These are phyloP conservation scores for Lophius americanus DNA, from an alignment of 2,797 vertebrate genomes.

Conservation along the genomic window DNA sequence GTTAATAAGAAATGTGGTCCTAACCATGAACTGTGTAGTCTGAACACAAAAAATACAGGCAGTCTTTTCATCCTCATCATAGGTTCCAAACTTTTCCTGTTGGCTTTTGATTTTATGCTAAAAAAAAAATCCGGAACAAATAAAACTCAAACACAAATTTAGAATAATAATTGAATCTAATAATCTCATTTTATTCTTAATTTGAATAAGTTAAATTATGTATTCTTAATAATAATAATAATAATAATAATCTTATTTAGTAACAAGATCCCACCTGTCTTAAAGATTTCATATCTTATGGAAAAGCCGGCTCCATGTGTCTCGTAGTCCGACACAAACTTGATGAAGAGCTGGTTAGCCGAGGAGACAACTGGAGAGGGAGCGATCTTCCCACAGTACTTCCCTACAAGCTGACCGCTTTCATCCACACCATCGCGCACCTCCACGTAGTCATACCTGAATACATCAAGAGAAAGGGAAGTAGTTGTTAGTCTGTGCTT, in stretches of 20 bases:
- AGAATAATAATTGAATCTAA: too few species aligned
- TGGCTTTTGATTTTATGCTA: too few species aligned
- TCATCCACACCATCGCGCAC: slow-evolving; percentile 93
- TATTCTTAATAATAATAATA: too few species aligned
- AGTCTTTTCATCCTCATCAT: too few species aligned
- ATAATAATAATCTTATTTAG: too few species aligned
- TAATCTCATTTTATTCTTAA: too few species aligned
- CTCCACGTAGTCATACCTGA: slow-evolving; percentile 97
- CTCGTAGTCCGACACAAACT: slow-evolving; percentile 98
- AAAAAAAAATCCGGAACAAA: too few species aligned
- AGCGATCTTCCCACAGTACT: slow-evolving; percentile 98
- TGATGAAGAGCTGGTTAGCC: slow-evolving; percentile 93
- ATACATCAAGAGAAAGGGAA: slow-evolving; percentile 5
- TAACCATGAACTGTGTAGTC: neutral
- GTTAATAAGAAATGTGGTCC: neutral
- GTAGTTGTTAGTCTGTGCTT: neutral
- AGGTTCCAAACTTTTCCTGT: too few species aligned
- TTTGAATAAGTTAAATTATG: too few species aligned
- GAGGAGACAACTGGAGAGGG: slow-evolving; percentile 93
- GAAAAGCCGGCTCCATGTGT: slow-evolving; percentile 98
- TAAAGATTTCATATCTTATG: slow-evolving; percentile 97
- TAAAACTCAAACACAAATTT: too few species aligned
- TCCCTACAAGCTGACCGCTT: slow-evolving; percentile 90
- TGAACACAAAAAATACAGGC: too few species aligned
- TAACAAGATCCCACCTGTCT: slow-evolving; percentile 86